Percentiles rank a stretch among this genome's conserved stretches.
Evolutionary conservation across 2,888 invertebrate genomes (phyloP).

Genomic region (Hecatera dysodea): DNA sequence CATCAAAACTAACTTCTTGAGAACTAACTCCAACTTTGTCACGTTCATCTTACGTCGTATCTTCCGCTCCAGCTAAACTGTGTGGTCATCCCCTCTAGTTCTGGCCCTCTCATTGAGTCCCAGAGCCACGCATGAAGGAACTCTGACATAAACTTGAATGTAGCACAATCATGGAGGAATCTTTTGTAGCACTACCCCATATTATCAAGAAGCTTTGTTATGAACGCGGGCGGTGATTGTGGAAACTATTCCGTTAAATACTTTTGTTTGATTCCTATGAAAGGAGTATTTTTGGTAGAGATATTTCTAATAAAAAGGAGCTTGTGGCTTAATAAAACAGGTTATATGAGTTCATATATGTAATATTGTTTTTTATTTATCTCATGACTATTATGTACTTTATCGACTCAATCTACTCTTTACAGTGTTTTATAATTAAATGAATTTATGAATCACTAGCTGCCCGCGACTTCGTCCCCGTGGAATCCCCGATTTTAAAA

Average conservation of each 20-base stretch:
- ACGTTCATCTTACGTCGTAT: slow-evolving; percentile 5
- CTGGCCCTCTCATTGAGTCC: slow-evolving; percentile 18
- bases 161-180: background rate
- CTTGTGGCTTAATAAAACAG: too few species aligned
- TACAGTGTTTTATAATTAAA: too few species aligned
- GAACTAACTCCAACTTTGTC: slow-evolving; percentile 27
- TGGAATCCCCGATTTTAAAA: too few species aligned
- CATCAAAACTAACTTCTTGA: background rate
- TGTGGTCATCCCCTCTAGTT: slow-evolving; percentile 22
- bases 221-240: background rate
- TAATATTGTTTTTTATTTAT: too few species aligned
- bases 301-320: background rate
- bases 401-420: too few species aligned
- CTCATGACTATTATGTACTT: too few species aligned
- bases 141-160: slow-evolving; percentile 24
- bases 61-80: slow-evolving; percentile 11
- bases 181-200: slow-evolving; percentile 17
- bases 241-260: slow-evolving; percentile 7
- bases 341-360: too few species aligned
- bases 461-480: too few species aligned
- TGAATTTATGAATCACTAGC: too few species aligned
- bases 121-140: slow-evolving; percentile 27
- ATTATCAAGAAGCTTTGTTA: slow-evolving; percentile 4
- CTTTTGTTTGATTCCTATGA: background rate
- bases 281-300: background rate